Evolutionary conservation across 2,888 invertebrate species (phyloP).

Genomic region (Eledona agricola): DNA sequence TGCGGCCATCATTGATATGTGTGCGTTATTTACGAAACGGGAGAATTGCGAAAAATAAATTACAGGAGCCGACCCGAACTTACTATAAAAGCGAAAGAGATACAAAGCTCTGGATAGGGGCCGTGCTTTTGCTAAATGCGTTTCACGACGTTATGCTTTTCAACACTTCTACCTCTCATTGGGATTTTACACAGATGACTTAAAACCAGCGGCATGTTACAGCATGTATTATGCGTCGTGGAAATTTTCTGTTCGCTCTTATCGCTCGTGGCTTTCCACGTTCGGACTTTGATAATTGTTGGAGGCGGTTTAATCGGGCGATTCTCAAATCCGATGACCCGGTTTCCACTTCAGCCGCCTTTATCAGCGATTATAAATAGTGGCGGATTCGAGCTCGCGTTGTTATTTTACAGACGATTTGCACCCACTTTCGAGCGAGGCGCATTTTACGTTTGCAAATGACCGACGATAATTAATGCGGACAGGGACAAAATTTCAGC

Average conservation of each 20-base stretch:
- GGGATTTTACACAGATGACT: slow-evolving; percentile 13
- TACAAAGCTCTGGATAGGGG: slow-evolving; percentile 2
- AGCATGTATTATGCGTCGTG: no score
- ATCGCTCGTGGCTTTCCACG: no score
- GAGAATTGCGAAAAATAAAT: no score
- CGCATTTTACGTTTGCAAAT: slow-evolving; percentile 3
- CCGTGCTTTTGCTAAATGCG: slow-evolving; percentile 15
- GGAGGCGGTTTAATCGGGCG: no score
- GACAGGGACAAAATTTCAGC: slow-evolving; percentile 5
- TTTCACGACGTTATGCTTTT: slow-evolving; percentile 22
- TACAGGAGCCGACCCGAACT: slow-evolving; percentile 9
- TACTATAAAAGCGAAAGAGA: slow-evolving; percentile 17
- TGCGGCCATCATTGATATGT: no score
- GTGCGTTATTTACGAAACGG: no score
- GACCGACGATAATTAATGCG: slow-evolving; percentile 11
- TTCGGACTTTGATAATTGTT: no score
- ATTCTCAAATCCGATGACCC: no score
- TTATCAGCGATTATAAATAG: slow-evolving; percentile 3
- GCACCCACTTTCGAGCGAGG: neutral
- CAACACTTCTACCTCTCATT: slow-evolving; percentile 10
- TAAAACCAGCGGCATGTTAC: slow-evolving; percentile 4
- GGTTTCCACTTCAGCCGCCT: slow-evolving; percentile 1
- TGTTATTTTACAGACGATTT: slow-evolving; percentile 1
- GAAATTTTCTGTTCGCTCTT: slow-evolving; percentile 2
- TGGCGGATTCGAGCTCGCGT: slow-evolving; percentile 1